Evolutionary conservation across 2,797 vertebrate genomes (phyloP).

Genomic region (Allobates femoralis): DNA sequence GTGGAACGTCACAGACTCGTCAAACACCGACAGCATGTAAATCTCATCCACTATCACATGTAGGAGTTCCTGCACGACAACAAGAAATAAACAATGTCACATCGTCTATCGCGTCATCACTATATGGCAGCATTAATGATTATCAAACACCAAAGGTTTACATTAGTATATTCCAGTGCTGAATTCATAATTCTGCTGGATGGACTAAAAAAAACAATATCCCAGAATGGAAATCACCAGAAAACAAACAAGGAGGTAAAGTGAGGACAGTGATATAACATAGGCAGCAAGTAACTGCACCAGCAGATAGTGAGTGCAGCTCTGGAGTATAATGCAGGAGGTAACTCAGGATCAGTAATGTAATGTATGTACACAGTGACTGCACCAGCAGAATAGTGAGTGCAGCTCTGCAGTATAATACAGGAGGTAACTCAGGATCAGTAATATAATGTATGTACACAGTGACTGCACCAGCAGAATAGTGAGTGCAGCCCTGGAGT

Average conservation of each 20-base stretch:
- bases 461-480: background rate
- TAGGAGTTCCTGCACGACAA: conserved; percentile 81
- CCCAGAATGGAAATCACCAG: background rate
- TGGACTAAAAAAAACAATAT: background rate
- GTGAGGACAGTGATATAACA: background rate
- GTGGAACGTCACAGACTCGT: conserved; percentile 80
- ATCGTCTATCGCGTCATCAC: background rate
- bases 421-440: background rate
- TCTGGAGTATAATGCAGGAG: background rate
- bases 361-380: background rate
- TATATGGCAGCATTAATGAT: background rate
- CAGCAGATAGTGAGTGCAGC: conserved; percentile 8
- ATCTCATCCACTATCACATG: conserved; percentile 93
- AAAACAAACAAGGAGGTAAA: background rate
- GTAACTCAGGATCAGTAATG: background rate
- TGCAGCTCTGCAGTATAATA: background rate
- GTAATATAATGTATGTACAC: background rate
- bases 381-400: conserved; percentile 8
- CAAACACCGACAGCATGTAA: conserved; percentile 96
- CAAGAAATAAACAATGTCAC: background rate
- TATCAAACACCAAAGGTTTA: background rate
- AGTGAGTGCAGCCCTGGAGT: background rate
- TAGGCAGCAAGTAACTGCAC: background rate
- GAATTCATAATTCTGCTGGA: too few relatives aligned
- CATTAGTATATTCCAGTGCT: too few relatives aligned